phyloP scores from a whole-genome alignment of 2,888 invertebrate species.

The Drosophila colorata region DNA sequence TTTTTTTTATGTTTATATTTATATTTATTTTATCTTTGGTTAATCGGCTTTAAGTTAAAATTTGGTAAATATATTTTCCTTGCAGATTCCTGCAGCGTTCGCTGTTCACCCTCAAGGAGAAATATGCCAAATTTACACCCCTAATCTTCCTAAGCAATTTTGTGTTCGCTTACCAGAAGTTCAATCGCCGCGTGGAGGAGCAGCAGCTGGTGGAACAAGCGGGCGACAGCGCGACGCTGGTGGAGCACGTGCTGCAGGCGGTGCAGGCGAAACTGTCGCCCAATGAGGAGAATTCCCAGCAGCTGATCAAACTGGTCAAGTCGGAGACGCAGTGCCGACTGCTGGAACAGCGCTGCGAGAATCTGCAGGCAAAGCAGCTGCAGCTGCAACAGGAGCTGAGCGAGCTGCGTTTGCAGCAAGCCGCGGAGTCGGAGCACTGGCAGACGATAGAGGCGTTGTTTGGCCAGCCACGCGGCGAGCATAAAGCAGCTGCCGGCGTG shows the following conservation, averaged over 20 bases:
- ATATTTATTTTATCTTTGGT: no score
- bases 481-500: background rate
- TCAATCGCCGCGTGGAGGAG: constrained; percentile 54
- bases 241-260: constrained; percentile 40
- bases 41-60: no score
- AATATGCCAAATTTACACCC: constrained; percentile 85
- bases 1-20: no score
- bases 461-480: constrained; percentile 12
- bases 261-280: constrained; percentile 49
- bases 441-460: constrained; percentile 83
- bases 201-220: constrained; percentile 27
- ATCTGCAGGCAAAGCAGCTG: constrained; percentile 64
- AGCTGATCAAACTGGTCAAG: constrained; percentile 80
- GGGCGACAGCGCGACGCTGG: constrained; percentile 33
- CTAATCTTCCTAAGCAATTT: constrained; percentile 84
- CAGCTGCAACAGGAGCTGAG: constrained; percentile 77
- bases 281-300: constrained; percentile 64
- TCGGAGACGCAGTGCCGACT: constrained; percentile 82
- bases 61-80: background rate
- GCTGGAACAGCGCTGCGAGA: constrained; percentile 78
- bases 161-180: constrained; percentile 79
- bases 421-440: constrained; percentile 83
- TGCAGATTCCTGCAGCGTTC: constrained; percentile 82
- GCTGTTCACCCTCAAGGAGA: constrained; percentile 76
- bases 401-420: constrained; percentile 73